A percentile compares a stretch with the other conserved stretches of the same genome.
Conservation (phyloP, 1,140 invertebrate species). For the Ephestia elutella region DNA sequence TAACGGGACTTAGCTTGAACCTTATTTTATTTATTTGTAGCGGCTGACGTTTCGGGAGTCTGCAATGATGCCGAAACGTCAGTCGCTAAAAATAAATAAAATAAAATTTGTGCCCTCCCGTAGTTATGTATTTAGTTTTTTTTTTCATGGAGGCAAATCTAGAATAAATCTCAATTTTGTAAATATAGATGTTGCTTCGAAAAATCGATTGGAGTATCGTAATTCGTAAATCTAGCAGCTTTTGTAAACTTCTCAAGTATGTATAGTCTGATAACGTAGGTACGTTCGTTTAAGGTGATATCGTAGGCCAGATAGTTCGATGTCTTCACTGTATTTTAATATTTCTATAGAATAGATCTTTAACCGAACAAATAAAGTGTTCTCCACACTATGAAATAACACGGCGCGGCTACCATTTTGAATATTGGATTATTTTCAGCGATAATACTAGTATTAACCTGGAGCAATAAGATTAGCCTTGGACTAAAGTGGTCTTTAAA, state of each 20-base stretch:
- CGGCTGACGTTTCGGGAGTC: no score
- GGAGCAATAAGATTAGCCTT: not conserved
- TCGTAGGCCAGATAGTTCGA: conserved; percentile 56
- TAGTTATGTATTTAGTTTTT: not conserved
- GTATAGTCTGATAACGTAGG: conserved; percentile 46
- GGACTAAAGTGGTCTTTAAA: no score
- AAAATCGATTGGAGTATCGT: conserved; percentile 19
- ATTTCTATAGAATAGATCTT: conserved; percentile 51
- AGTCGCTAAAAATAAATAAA: no score
- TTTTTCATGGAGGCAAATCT: not conserved
- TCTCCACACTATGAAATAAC: not conserved
- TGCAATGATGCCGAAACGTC: no score
- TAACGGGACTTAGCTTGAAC: no score
- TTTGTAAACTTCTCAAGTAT: conserved; percentile 41
- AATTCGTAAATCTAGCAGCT: conserved; percentile 27
- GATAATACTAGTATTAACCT: no score
- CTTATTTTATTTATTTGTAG: no score
- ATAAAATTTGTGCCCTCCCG: no score
- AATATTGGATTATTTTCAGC: not conserved
- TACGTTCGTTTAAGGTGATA: conserved; percentile 45
- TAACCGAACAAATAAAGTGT: conserved; percentile 15
- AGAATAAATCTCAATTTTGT: conserved; percentile 27
- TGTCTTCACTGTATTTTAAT: conserved; percentile 69
- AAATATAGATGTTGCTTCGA: conserved; percentile 48
- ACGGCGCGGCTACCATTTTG: not conserved